Base-by-base conservation (phyloP, 2,888 invertebrate genomes). In the Linhomoeus sp. region DNA sequence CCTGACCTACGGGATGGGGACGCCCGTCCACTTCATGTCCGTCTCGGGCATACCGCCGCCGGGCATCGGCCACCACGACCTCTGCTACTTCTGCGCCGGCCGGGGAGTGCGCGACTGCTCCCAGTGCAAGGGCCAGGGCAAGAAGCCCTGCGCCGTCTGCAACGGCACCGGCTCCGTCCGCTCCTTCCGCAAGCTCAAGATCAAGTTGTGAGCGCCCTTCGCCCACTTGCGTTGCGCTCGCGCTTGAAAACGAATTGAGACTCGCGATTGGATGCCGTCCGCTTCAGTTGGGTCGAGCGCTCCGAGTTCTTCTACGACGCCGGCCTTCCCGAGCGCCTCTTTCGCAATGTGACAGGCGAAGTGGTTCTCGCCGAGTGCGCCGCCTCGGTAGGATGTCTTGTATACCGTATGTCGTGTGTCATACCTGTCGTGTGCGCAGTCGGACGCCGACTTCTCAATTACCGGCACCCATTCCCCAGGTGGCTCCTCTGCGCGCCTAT, bases 31-130 rank as follows among this genome's bases (percentile, higher is more conserved):
- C 48, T 62, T 61, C 49, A 59, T 60, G 59, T 56, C 55, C 29
- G 60, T 63, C 47, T 58, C 62, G 5, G 62, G 62, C 5, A 56
- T 62, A 1, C 62, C 63, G 23, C 63, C 63, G 7, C 63, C 63
- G 14, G 63, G 63, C 41, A 57, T 63, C 17, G 60, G 61, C 43
- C 45, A 48, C 43, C 58, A 58, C 51, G 63, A 63, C 46, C 50
- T 63, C 20, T 63, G 63, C 52, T 56, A 58, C 46, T 59, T 61
- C 53, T 63, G 63, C 49, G 59, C 62, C 29, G 55, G 49, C 2
- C 24, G 29, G 2, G 50, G 50, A 7, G 3, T 17, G 17, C 25
- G 24, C 58, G 62, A 50, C 12, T 63, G 63, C 41, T 52, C 54
- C 46, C 58, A 63, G 37, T 63, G 63, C 50, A 59, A 59, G 48